Evolutionary conservation across 2,797 vertebrate genomes (phyloP).

Genomic region (Parambassis ranga): DNA sequence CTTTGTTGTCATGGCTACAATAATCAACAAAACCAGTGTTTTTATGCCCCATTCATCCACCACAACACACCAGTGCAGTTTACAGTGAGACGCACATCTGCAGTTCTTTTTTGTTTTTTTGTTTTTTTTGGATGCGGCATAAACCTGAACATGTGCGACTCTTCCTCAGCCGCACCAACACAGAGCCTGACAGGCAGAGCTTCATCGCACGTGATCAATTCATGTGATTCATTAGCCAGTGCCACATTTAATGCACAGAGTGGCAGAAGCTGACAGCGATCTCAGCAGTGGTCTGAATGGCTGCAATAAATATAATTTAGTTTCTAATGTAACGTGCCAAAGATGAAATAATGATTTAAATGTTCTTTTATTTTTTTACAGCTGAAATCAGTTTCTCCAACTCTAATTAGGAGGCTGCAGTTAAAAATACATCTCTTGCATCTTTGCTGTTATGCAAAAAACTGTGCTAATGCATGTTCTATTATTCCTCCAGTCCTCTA

Average conservation of each 20-base stretch:
- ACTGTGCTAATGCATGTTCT: constrained; percentile 1
- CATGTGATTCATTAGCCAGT: not conserved
- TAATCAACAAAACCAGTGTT: not conserved
- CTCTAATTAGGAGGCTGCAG: not conserved
- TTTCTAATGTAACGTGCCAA: not conserved
- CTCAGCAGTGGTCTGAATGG: not conserved
- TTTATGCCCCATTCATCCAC: not conserved
- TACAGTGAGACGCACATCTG: not conserved
- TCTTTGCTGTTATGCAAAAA: not conserved
- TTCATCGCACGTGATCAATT: not conserved
- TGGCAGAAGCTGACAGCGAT: not conserved
- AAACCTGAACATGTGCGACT: no score
- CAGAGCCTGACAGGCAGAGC: not conserved
- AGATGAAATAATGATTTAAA: not conserved
- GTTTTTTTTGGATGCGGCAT: no score
- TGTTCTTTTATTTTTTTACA: not conserved
- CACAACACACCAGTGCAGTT: not conserved
- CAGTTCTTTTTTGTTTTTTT: no score
- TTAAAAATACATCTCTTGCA: not conserved
- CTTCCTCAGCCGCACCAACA: no score
- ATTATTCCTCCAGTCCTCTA: constrained; percentile 23
- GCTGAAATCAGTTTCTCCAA: not conserved
- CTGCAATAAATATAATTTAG: not conserved
- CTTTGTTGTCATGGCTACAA: not conserved
- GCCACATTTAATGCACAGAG: not conserved